Evolutionary conservation across 2,888 invertebrate genomes (phyloP).

Genomic region (Dilophus febrilis): DNA sequence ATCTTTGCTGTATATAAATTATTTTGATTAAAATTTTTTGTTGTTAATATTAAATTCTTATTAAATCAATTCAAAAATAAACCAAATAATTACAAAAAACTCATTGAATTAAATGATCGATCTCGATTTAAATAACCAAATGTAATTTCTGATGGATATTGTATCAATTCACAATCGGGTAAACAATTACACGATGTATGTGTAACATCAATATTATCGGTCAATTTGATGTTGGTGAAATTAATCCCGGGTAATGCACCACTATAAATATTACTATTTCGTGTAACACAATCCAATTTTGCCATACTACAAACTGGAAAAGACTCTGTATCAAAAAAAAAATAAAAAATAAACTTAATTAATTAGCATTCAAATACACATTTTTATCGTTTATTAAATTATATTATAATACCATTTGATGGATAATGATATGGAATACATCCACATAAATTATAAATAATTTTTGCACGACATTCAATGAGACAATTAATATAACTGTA

Average conservation of each 20-base stretch:
- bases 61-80: background rate
- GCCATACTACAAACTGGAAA: constrained; percentile 17
- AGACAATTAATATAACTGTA: constrained; percentile 52
- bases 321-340: too few species aligned
- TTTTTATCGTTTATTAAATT: too few species aligned
- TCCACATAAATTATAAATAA: constrained; percentile 33
- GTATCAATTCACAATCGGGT: constrained; percentile 44
- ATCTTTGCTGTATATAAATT: constrained; percentile 27
- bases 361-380: too few species aligned
- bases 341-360: too few species aligned
- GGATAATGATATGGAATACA: constrained; percentile 43
- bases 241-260: constrained; percentile 30
- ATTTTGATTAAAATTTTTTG: background rate
- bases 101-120: constrained; percentile 29
- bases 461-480: constrained; percentile 35
- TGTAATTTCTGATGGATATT: constrained; percentile 47
- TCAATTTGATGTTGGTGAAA: constrained; percentile 6
- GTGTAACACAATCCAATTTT: constrained; percentile 19
- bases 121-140: constrained; percentile 35
- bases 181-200: constrained; percentile 33
- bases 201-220: constrained; percentile 7
- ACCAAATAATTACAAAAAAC: constrained; percentile 31
- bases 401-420: constrained; percentile 29
- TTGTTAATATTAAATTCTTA: background rate
- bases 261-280: constrained; percentile 10